Conservation (phyloP, 2,888 invertebrate species). For the Sepioteuthis lessoniana region DNA sequence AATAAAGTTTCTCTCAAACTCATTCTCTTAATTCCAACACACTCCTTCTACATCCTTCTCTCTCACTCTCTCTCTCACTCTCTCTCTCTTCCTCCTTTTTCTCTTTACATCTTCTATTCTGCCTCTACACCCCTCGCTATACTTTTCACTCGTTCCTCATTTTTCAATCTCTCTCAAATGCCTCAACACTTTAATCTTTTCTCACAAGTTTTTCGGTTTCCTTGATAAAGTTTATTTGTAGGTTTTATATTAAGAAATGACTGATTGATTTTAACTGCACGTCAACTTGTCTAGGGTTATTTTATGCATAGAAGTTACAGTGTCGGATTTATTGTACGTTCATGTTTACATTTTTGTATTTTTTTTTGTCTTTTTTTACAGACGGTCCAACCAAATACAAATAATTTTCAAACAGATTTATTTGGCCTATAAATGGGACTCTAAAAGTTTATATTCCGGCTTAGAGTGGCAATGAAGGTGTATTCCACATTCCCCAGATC, state of each 20-base stretch:
- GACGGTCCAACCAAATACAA: no score
- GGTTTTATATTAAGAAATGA: not conserved
- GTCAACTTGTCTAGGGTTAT: not conserved
- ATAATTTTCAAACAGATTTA: no score
- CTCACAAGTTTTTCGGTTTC: no score
- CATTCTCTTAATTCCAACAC: no score
- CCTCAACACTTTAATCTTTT: not conserved
- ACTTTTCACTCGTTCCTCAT: not conserved
- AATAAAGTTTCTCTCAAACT: not conserved
- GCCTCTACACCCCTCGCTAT: not conserved
- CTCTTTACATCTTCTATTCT: not conserved
- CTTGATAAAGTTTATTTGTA: no score
- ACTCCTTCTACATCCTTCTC: not conserved
- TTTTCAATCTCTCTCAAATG: no score
- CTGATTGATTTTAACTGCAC: not conserved
- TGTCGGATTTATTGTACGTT: no score
- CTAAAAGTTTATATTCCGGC: no score
- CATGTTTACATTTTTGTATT: not conserved
- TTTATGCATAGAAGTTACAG: not conserved
- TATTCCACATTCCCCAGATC: no score
- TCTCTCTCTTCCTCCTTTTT: conserved; percentile 23
- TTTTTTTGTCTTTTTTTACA: not conserved
- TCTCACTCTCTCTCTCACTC: not conserved
- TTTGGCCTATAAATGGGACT: no score
- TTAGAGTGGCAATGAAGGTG: no score